A percentile compares a stretch with the other conserved stretches of the same genome.
phyloP scores from a whole-genome alignment of 2,797 vertebrate species.

The Macropodus opercularis region DNA sequence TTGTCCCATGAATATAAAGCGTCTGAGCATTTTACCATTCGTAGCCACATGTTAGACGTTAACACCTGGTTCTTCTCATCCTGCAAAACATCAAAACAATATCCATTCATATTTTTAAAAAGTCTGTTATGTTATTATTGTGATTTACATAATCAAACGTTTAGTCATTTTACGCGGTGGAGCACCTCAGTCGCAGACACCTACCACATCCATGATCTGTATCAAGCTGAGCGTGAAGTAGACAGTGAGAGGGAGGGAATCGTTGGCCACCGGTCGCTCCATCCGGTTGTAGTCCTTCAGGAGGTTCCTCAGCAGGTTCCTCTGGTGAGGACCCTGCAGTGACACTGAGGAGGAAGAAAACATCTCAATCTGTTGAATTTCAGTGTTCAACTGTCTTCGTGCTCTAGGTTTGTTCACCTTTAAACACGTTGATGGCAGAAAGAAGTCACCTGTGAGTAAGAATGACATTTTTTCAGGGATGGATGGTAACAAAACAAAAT shows the following conservation, averaged over 20 bases:
- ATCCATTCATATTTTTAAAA: neutral
- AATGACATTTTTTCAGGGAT: slow-evolving; percentile 7
- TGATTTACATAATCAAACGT: neutral
- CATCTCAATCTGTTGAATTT: too few relatives aligned
- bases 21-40: slow-evolving; percentile 87
- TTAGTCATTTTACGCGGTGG: neutral
- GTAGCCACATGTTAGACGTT: slow-evolving; percentile 85
- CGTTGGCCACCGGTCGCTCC: slow-evolving; percentile 94
- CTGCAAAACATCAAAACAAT: slow-evolving; percentile 62
- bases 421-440: neutral
- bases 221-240: slow-evolving; percentile 90
- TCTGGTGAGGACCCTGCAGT: slow-evolving; percentile 94
- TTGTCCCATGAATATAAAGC: too few relatives aligned
- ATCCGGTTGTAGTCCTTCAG: slow-evolving; percentile 96
- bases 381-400: too few relatives aligned
- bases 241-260: slow-evolving; percentile 92
- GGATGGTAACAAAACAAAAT: neutral
- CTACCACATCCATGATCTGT: slow-evolving; percentile 98
- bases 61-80: slow-evolving; percentile 87
- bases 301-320: slow-evolving; percentile 92
- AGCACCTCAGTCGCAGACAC: slow-evolving; percentile 43
- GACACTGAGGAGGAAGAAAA: slow-evolving; percentile 80
- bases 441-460: slow-evolving; percentile 1
- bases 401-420: neutral
- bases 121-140: neutral